Base-by-base conservation (phyloP, 2,888 invertebrate species). In the Xestoiulus laeticollis region DNA sequence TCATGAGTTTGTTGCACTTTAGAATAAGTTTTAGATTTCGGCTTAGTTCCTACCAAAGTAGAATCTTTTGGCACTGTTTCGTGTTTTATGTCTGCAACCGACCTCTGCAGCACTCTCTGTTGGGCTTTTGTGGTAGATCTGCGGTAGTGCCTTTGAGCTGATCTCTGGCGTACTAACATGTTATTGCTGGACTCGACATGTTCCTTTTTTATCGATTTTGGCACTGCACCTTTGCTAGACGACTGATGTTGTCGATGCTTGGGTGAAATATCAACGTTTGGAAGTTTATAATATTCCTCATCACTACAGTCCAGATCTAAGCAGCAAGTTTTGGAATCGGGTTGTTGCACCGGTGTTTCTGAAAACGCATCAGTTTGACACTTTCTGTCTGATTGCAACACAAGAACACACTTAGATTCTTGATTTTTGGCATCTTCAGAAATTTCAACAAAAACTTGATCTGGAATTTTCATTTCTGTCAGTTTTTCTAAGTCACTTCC, bases 281-380 rank as follows among this genome's bases (percentile, higher is more conserved):
- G 87, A n/a, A 87, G 68, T 16, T 33, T 43, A 33, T 87, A 87
- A 33, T 87, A 87, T 59, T 87, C 87, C n/a, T 87, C 87, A 19
- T 87, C 87, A 19, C 33, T 87, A 32, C 16, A 19, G 16, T 85
- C 43, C 16, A 22, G 59, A 16, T n/a, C 1, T 5, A n/a, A 1
- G 1, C n/a, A 4, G n/a, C 16, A 19, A 22, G 78, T 30, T 6
- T 30, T 30, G 30, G 78, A 30, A 14, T 78, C 30, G 12, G 30
- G 78, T 30, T 30, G 78, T 10, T 14, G 12, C 48, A 48, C 16
- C 48, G 4, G 6, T 48, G 12, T 1, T 6, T 30, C 78, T 1
- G 78, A 78, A 30, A 78, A 3, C 8, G 30, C 30, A 14, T 78
- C 78, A 14, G 1, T 26, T 78, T 78, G 78, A 26, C 1, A 12